These are phyloP conservation scores for Pogoniulus pusillus DNA, from an alignment of 2,797 vertebrate genomes.

Conservation along the genomic window DNA sequence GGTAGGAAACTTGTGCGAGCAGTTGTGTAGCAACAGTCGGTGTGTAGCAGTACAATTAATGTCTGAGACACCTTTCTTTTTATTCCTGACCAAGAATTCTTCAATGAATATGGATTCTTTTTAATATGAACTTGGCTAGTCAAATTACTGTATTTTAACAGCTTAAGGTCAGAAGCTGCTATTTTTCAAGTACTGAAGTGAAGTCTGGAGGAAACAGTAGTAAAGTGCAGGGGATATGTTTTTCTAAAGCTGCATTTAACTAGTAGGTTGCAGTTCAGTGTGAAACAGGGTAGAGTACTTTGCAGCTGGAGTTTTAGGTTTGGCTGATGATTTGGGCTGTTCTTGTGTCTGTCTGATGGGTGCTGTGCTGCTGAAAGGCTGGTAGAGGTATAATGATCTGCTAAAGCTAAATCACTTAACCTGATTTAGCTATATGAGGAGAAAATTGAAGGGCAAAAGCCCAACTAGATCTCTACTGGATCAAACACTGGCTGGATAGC, in stretches of 20 bases:
- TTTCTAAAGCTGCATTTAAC: not conserved
- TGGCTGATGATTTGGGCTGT: not conserved
- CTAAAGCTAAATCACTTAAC: not conserved
- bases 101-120: not conserved
- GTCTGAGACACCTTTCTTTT: not conserved
- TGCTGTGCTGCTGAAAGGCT: not conserved
- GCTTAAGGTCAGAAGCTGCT: not conserved
- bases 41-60: not conserved
- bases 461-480: no score
- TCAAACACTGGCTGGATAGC: no score
- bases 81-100: not conserved
- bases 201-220: not conserved
- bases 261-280: not conserved
- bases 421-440: not conserved
- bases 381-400: not conserved
- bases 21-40: not conserved
- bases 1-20: not conserved
- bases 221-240: not conserved
- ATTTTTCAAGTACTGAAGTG: not conserved
- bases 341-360: not conserved
- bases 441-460: no score
- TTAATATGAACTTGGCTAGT: not conserved
- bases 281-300: not conserved
- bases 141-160: not conserved
- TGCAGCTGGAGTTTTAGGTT: not conserved